Base-by-base conservation (phyloP, 2,797 vertebrate genomes). In the Thamnophis elegans region DNA sequence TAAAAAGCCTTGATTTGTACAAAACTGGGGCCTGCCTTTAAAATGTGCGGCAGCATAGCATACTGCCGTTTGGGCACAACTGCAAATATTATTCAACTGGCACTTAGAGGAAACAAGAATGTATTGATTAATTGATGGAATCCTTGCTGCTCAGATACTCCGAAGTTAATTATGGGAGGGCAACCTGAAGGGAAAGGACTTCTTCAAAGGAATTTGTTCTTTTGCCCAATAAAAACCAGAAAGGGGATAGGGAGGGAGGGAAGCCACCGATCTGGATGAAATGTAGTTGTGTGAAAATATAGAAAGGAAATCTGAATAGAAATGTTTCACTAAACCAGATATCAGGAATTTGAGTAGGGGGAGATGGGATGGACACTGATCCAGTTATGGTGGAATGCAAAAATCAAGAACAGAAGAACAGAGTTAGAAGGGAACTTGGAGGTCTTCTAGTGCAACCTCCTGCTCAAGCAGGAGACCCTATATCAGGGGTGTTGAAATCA, bases 1-100 rank as follows among this genome's bases (percentile, higher is more conserved):
- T 0, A 51, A 1, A 42, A 93, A 62, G 26, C 78, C 95, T 91
- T 95, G 85, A 93, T 94, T 96, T 85, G 95, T 95, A 93, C n/a
- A 94, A 93, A 95, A 86, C 87, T 0, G 0, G 53, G 20, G 94
- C 88, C 9, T 92, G 94, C 92, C 51, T 90, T 93, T 51, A 55
- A 89, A 91, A 92, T 55, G 53, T 59, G 91, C 89, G 32, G 93
- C 26, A 47, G 59, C 28, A 1, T 47, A 42, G 78, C 1, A 2
- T 4, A 2, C 7, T 54, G 14, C 32, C 0, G 0, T 22, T 94
- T 94, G 93, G 59, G 5, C 55, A 10, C n/a, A 16, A 36, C 55
- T 93, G 62, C 53, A 96, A 94, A 78, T 93, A 12, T 62, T 94
- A 54, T 47, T 94, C n/a, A 42, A 60, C 54, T 4, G 73, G 32